These are phyloP conservation scores for Philaenus spumarius DNA, from an alignment of 1,140 invertebrate genomes.

Conservation along the genomic window DNA sequence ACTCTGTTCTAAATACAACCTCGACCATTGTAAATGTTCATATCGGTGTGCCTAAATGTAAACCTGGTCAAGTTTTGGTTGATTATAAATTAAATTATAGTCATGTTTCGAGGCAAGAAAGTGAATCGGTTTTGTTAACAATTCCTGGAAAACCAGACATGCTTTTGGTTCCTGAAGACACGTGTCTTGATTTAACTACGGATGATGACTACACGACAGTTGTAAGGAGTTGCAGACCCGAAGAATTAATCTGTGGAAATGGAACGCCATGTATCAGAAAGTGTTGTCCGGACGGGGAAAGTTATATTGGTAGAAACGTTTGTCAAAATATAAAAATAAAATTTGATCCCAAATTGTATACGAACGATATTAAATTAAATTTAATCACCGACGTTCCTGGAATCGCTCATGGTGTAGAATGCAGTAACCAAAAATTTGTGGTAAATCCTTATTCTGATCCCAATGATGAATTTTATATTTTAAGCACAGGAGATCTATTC, in stretches of 20 bases:
- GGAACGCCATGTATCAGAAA: conserved; percentile 20
- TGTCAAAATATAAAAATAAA: not conserved
- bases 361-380: not conserved
- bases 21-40: conserved; percentile 14
- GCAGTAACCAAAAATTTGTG: not conserved
- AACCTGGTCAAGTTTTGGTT: conserved; percentile 8
- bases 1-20: conserved; percentile 14
- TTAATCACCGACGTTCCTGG: not conserved
- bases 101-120: conserved; percentile 13
- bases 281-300: conserved; percentile 20
- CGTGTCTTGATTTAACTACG: conserved; percentile 20
- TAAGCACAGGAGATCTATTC: not conserved
- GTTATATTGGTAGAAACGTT: not conserved
- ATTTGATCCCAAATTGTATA: not conserved
- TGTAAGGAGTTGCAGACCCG: conserved; percentile 15
- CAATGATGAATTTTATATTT: not conserved
- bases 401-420: not conserved
- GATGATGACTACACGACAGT: conserved; percentile 12
- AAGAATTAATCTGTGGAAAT: conserved; percentile 2
- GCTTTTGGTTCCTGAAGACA: conserved; percentile 19
- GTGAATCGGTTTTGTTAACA: conserved; percentile 17
- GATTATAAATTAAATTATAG: conserved; percentile 16
- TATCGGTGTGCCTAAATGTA: conserved; percentile 16
- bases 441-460: not conserved
- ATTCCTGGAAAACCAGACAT: conserved; percentile 1